Percentiles rank a stretch among this genome's conserved stretches.
Evolutionary conservation across 2,888 invertebrate genomes (phyloP).

Genomic region (Acleris literana): DNA sequence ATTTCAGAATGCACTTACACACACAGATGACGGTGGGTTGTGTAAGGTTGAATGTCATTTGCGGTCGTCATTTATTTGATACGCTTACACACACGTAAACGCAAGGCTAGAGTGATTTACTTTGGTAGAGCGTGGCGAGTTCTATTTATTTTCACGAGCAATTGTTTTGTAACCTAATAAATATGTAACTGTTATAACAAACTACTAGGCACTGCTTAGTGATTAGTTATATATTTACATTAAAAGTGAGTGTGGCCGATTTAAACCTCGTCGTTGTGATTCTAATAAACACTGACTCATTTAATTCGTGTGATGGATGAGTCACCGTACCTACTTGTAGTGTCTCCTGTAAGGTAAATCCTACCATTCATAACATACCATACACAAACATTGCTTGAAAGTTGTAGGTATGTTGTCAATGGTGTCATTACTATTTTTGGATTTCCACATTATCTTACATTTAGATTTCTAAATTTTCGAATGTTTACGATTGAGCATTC

Average conservation of each 20-base stretch:
- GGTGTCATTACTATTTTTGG: not conserved
- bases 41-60: too few relatives aligned
- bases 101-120: not conserved
- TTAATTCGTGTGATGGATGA: conserved; percentile 4
- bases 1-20: too few relatives aligned
- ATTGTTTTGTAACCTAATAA: not conserved
- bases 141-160: not conserved
- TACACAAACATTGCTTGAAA: too few relatives aligned
- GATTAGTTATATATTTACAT: not conserved
- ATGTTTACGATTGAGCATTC: too few relatives aligned
- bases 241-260: not conserved
- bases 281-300: not conserved
- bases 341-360: not conserved
- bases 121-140: not conserved
- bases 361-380: not conserved
- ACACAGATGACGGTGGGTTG: too few relatives aligned
- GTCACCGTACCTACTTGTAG: not conserved
- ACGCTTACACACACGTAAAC: too few relatives aligned
- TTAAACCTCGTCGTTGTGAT: not conserved
- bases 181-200: conserved; percentile 3
- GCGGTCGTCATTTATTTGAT: too few relatives aligned
- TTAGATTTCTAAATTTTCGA: too few relatives aligned
- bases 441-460: not conserved
- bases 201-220: not conserved
- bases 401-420: too few relatives aligned